These are phyloP conservation scores for Reticulitermes speratus DNA, from an alignment of 1,140 invertebrate species.

Conservation along the genomic window DNA sequence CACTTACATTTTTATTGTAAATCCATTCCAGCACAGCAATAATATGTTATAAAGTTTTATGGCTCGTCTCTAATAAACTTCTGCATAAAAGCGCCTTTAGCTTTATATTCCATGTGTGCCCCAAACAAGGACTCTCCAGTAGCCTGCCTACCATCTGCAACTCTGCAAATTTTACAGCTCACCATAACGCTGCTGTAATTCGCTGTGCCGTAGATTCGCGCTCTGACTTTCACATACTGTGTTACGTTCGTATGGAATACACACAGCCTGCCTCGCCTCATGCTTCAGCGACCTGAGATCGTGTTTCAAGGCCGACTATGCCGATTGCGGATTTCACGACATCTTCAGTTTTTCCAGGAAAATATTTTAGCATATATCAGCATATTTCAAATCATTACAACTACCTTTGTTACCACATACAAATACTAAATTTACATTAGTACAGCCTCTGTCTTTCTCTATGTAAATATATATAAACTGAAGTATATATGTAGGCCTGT, in stretches of 20 bases:
- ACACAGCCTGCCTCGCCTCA: background rate
- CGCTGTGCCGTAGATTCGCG: background rate
- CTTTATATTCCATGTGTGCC: background rate
- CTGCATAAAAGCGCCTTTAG: background rate
- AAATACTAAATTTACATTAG: no score
- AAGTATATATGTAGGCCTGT: no score
- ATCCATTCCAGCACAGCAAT: background rate
- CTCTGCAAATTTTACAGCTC: background rate
- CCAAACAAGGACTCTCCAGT: background rate
- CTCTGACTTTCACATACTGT: background rate
- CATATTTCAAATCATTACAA: no score
- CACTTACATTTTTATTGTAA: conserved; percentile 3
- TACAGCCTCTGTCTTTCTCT: no score
- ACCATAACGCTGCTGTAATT: background rate
- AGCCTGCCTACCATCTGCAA: background rate
- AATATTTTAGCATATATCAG: no score
- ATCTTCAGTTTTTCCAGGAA: background rate
- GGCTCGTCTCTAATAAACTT: background rate
- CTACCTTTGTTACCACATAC: no score
- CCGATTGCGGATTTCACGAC: background rate
- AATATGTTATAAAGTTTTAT: background rate
- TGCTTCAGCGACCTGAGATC: background rate
- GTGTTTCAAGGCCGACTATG: background rate
- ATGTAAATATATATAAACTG: no score
- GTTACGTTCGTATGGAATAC: background rate